Conservation (phyloP, 2,888 invertebrate species). For the Spicauda simplicius region DNA sequence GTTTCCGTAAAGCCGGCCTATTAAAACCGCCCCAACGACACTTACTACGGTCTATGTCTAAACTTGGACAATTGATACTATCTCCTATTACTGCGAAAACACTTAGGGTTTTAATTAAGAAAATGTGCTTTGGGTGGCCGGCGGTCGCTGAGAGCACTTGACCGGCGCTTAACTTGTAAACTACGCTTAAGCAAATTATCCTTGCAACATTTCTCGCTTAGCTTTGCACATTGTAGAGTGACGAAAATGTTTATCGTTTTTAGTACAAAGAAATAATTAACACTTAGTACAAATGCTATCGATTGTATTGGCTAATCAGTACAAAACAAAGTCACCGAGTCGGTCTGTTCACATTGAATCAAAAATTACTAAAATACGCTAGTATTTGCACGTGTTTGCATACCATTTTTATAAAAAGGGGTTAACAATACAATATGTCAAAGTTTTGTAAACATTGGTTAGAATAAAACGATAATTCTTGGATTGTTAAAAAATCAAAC, state of each 20-base stretch:
- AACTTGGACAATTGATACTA: slow-evolving; percentile 32
- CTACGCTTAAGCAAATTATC: slow-evolving; percentile 72
- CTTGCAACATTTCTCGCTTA: slow-evolving; percentile 59
- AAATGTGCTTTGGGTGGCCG: slow-evolving; percentile 58
- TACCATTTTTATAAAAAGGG: too few relatives aligned
- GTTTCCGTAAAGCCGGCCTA: neutral
- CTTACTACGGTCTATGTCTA: slow-evolving; percentile 25
- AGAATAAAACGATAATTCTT: too few relatives aligned
- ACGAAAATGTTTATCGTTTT: neutral
- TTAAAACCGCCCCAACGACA: slow-evolving; percentile 16
- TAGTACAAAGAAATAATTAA: neutral
- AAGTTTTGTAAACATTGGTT: too few relatives aligned
- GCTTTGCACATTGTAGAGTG: slow-evolving; percentile 16
- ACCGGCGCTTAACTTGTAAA: slow-evolving; percentile 67
- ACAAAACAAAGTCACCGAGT: too few relatives aligned
- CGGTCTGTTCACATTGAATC: too few relatives aligned
- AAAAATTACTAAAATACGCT: too few relatives aligned
- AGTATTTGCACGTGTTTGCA: too few relatives aligned
- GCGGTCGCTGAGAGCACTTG: slow-evolving; percentile 58
- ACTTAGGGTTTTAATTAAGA: slow-evolving; percentile 68
- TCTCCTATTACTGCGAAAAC: slow-evolving; percentile 56
- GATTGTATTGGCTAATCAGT: too few relatives aligned
- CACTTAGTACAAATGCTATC: too few relatives aligned
- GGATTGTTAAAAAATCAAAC: too few relatives aligned
- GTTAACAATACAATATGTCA: too few relatives aligned